Evolutionary conservation across 2,113 vertebrate genomes (phyloP).

Genomic region (Podilymbus podiceps): DNA sequence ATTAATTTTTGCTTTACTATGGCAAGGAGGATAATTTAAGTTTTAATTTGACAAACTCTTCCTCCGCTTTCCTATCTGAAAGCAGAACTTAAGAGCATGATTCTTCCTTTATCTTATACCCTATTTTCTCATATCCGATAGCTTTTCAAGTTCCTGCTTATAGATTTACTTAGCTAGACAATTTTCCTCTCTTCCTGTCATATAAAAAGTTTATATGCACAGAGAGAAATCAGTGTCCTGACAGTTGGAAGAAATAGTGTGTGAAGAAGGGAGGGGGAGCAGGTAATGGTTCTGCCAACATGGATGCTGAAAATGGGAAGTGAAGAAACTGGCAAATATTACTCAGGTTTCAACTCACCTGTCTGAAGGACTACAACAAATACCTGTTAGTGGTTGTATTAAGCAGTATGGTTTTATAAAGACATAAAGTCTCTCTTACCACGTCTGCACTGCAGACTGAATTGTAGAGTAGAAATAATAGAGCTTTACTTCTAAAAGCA

Average conservation of each 20-base stretch:
- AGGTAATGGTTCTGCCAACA: not conserved
- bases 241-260: not conserved
- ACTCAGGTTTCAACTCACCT: not conserved
- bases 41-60: not conserved
- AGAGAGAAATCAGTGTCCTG: not conserved
- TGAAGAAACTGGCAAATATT: not conserved
- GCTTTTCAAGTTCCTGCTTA: not conserved
- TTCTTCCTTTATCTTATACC: not conserved
- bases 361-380: not conserved
- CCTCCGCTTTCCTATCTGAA: not conserved
- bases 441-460: not conserved
- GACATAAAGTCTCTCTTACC: not conserved
- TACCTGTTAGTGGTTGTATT: not conserved
- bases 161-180: not conserved
- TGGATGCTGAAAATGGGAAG: not conserved
- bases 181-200: not conserved
- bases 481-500: not conserved
- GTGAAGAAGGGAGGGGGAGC: not conserved
- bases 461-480: not conserved
- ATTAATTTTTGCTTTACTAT: not conserved
- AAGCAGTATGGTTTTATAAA: not conserved
- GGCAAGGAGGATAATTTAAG: not conserved
- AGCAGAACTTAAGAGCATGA: not conserved
- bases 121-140: not conserved
- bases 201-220: not conserved